Base-by-base conservation (phyloP, 92 coral and sea anemone species). In the Phenganax stokvisi region DNA sequence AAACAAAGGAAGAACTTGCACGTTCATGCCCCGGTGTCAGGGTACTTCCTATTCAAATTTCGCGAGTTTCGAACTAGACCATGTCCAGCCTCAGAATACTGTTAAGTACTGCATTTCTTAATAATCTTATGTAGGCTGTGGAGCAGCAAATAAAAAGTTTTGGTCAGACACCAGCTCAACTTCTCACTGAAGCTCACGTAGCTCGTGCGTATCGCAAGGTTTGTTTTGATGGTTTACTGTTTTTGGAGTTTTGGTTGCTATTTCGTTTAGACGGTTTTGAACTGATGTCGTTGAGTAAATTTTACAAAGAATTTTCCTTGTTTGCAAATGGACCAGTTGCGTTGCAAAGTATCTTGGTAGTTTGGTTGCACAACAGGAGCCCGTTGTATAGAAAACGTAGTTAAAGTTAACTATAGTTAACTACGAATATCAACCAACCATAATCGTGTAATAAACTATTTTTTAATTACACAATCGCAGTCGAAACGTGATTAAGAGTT, bases 111-210 rank as follows among this genome's bases (percentile, higher is more conserved):
- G 37, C n/a, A 28, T 11, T 62, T 37, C 47, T 37, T 37, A 1
- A 37, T 16, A 7, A 66, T 71, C 20, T 56, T 56, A 52, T 60
- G 16, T 37, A 93, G 98, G 98, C 98, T 15, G 97, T 93, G n/a
- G 97, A 93, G 71, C 93, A 92, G 54, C 98, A 93, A 82, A 93
- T 93, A 80, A 93, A 91, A 84, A 93, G 98, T 78, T 93, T 93
- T 87, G 98, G 98, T 58, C 97, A 91, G 84, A 93, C 98, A 27
- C 98, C 98, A 9, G 89, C 97, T 0, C 98, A 93, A 81, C 90
- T 94, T 54, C 86, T 94, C 3, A 81, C 86, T 28, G 98, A 94
- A 20, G 88, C 91, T 10, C 98, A 94, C 70, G 84, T 81, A 30
- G 59, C 91, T 12, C 89, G 98, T 53, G 67, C 85, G 1, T 92